phyloP scores from a whole-genome alignment of 64 coral and sea anemone genomes.

The Platygyra sinensis region DNA sequence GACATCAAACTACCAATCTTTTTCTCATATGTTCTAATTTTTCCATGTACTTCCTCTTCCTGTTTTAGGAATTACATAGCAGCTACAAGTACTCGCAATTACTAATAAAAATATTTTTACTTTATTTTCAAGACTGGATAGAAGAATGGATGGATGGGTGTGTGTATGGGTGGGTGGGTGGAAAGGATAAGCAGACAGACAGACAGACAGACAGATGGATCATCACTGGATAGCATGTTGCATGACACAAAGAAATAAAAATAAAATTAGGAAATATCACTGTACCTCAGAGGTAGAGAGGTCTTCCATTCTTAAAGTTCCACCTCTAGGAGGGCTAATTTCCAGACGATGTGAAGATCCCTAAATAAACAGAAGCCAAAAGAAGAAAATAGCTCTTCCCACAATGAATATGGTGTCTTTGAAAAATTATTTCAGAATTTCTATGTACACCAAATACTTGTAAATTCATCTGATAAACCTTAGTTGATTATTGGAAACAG shows the following conservation, averaged over 20 bases:
- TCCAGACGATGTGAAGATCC: slow-evolving; percentile 63
- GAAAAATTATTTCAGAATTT: not conserved
- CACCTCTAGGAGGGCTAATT: slow-evolving; percentile 53
- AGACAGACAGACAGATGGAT: too few species aligned
- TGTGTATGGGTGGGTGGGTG: not conserved
- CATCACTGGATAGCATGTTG: too few species aligned
- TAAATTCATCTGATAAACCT: too few species aligned
- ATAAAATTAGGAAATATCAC: not conserved
- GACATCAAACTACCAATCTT: slow-evolving; percentile 96
- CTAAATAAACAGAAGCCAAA: slow-evolving; percentile 10
- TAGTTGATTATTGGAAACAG: too few species aligned
- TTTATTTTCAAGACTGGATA: too few species aligned
- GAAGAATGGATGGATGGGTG: not conserved
- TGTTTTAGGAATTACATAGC: slow-evolving; percentile 15
- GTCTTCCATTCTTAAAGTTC: slow-evolving; percentile 65
- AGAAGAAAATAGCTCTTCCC: not conserved
- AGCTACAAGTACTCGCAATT: too few species aligned
- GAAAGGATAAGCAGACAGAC: not conserved
- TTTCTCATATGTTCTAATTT: slow-evolving; percentile 89
- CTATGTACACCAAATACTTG: too few species aligned
- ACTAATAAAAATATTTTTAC: too few species aligned
- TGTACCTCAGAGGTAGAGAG: slow-evolving; percentile 69
- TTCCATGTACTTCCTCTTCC: slow-evolving; percentile 87
- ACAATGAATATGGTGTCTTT: not conserved
- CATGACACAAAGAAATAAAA: not conserved